Evolutionary conservation across 2,113 vertebrate species (phyloP), one percentile per base, ranked within the genome.

Genomic region (Brachirus orientalis): DNA sequence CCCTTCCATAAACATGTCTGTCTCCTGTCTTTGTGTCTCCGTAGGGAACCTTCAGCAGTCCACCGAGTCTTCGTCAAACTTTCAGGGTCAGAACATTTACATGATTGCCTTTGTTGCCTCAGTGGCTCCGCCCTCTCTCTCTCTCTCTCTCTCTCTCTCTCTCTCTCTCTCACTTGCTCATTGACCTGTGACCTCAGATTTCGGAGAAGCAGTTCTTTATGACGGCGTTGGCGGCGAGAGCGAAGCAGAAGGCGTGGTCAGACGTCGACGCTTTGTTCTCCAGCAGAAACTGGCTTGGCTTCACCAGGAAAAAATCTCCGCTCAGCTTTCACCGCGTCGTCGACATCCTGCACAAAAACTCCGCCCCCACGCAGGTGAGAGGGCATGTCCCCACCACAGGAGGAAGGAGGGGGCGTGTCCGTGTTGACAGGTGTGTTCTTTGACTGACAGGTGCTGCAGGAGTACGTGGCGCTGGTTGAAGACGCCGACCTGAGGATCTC

Each of bases 241-340:
- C 97, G 2, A 97, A 98, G 83, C 92, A 96, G 43, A 95, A 95
- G 81, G 94, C 92, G 18, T 99, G 97, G 98, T 61, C 78, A 12
- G 97, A 99, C n/a, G 94, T 99, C 1, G 95, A 99, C 58, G 93
- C 93, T 54, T 91, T 99, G 53, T 96, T 99, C 43, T 94, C 94
- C 75, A 95, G 95, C 12, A 96, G 96, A 92, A 98, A 95, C 79
- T 98, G 97, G 97, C 84, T 99, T n/a, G 97, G 97, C 56, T 96
- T 98, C 75, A 96, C 94, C 66, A 95, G 94, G 86, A 99, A 96
- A 83, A 96, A 89, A 65, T 95, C 96, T 0, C 96, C 96, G 4
- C 93, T 99, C 55, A 91, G 94, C 79, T 99, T 98, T 88, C 95
- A 96, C 63, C 80, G 95, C 0, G 95, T 99, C 45, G 97, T 98